phyloP scores from a whole-genome alignment of 2,113 vertebrate genomes.

The Actinemys pallida region DNA sequence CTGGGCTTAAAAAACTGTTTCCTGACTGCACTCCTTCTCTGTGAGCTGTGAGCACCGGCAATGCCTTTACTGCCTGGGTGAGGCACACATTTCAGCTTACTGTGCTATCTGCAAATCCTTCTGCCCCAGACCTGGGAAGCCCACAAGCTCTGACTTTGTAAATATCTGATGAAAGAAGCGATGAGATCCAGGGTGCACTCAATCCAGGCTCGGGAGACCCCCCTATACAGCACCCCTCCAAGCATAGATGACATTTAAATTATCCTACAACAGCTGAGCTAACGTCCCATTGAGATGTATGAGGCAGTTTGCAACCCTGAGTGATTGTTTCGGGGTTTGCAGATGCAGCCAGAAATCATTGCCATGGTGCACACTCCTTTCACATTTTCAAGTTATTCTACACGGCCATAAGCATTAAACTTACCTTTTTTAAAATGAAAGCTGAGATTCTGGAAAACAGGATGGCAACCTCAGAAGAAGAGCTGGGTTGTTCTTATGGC shows the following conservation, averaged over 20 bases:
- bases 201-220: too few relatives aligned
- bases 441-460: not conserved
- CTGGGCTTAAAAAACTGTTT: too few relatives aligned
- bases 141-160: too few relatives aligned
- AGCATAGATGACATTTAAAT: not conserved
- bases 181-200: too few relatives aligned
- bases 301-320: not conserved
- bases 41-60: too few relatives aligned
- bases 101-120: too few relatives aligned
- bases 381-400: not conserved
- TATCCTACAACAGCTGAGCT: not conserved
- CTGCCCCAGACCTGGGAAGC: too few relatives aligned
- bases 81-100: too few relatives aligned
- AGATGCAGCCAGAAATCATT: not conserved
- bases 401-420: not conserved
- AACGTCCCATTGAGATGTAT: not conserved
- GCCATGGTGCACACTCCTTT: not conserved
- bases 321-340: not conserved
- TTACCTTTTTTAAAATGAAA: not conserved
- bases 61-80: too few relatives aligned
- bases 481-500: not conserved
- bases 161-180: too few relatives aligned
- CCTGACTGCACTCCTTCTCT: too few relatives aligned
- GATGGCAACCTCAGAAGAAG: not conserved
- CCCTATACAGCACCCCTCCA: too few relatives aligned